phyloP scores from a whole-genome alignment of 37 sponge, comb jelly and placozoan genomes.

The Crambe crambe region DNA sequence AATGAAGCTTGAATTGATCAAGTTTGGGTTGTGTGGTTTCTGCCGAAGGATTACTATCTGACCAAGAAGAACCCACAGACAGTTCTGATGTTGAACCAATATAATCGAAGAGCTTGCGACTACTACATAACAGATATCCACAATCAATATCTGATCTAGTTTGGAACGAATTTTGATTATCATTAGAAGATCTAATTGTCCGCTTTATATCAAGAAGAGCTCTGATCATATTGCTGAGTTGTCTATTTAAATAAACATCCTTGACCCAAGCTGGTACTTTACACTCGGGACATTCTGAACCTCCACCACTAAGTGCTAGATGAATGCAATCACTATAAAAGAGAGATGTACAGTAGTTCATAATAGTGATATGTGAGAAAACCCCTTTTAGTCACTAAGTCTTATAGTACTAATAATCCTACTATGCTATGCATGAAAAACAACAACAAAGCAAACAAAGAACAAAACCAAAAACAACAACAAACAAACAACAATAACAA shows the following conservation, averaged over 20 bases:
- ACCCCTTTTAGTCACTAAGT: too few relatives aligned
- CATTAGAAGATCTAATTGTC: not conserved
- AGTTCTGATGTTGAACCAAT: not conserved
- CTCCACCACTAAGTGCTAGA: not conserved
- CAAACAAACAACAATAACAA: not conserved
- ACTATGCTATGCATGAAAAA: too few relatives aligned
- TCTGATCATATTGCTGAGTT: not conserved
- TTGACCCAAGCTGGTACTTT: not conserved
- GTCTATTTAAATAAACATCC: not conserved
- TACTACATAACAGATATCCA: too few relatives aligned
- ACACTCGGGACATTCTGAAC: not conserved
- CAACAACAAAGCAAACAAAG: not conserved
- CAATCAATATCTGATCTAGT: not conserved
- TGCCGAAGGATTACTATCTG: too few relatives aligned
- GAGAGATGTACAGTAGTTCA: too few relatives aligned
- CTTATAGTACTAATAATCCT: too few relatives aligned
- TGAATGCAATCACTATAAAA: not conserved
- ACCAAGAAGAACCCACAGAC: too few relatives aligned
- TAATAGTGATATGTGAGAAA: too few relatives aligned
- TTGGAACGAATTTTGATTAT: not conserved
- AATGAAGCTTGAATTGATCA: too few relatives aligned
- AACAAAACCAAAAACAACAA: not conserved
- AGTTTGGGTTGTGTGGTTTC: too few relatives aligned
- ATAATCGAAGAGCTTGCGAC: too few relatives aligned
- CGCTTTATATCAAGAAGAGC: not conserved